Evolutionary conservation across 2,113 vertebrate genomes (phyloP), one percentile per base, ranked within the genome.

Genomic region (Peromyscus leucopus): DNA sequence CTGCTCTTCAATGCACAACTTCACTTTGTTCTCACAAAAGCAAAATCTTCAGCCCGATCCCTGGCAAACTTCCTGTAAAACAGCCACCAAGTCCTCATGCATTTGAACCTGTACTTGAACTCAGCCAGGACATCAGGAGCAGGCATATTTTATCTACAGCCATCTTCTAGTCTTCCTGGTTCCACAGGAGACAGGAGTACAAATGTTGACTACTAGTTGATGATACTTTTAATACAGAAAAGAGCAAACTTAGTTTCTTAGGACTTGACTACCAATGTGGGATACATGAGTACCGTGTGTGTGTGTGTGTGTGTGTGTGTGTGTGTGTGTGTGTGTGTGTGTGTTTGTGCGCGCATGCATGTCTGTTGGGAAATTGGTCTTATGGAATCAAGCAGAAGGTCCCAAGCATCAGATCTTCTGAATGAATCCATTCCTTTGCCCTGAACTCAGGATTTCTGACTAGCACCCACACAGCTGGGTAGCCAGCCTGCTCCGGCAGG

Each of bases 1-100:
- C 93, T 26, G 26, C 96, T 94, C 88, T 96, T 46, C 96, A 94
- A 88, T 74, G 78, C n/a, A 92, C 69, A 90, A 65, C 57, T 84
- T 79, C 78, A 1, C 55, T 55, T 84, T 78, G 22, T 48, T 89
- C 26, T 63, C 26, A 93, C 90, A 90, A 85, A 80, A 96, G 96
- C 21, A 59, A 51, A 71, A 36, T 26, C 89, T 36, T 0, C 63
- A 28, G 89, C 61, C 90, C 5, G 8, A 57, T 48, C 15, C 26
- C 95, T 61, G 96, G 97, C 71, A 89, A 79, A 51, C 67, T 71
- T 65, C 79, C 89, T 0, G 4, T 12, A 74, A 8, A 48, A 74
- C 80, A 31, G 96, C 3, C 13, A 5, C 72, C 21, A 0, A 1
- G 82, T 65, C 91, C 85, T 61, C 79, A 86, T 5, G 7, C 59